A percentile compares a stretch with the other conserved stretches of the same genome.
These are phyloP conservation scores for Chrysina gloriosa DNA, from an alignment of 2,888 invertebrate species.

Conservation along the genomic window DNA sequence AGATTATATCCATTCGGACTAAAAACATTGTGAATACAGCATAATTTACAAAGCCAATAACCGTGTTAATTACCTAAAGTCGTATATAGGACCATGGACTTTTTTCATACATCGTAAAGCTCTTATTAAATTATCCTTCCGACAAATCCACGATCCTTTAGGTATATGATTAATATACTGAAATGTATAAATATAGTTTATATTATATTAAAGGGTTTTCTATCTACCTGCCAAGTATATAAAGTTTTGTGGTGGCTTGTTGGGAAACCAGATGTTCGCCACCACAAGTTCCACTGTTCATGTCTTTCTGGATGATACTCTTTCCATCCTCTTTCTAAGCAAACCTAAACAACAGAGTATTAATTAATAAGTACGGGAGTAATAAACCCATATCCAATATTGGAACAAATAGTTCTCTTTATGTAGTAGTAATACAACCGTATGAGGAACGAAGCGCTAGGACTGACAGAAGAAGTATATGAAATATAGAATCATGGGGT, in stretches of 20 bases:
- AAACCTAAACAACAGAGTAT: constrained; percentile 76
- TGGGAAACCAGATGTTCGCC: constrained; percentile 83
- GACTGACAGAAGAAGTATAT: too few relatives aligned
- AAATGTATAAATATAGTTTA: constrained; percentile 49
- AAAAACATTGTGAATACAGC: constrained; percentile 50
- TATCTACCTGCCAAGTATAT: constrained; percentile 76
- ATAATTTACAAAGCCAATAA: not conserved
- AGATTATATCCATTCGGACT: constrained; percentile 85
- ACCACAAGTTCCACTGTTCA: constrained; percentile 88
- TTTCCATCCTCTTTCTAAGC: constrained; percentile 83
- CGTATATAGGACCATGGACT: constrained; percentile 83
- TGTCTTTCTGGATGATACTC: constrained; percentile 75
- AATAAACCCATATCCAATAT: too few relatives aligned
- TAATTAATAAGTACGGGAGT: too few relatives aligned
- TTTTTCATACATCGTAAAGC: constrained; percentile 84
- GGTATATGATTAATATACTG: constrained; percentile 88
- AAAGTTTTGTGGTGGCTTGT: constrained; percentile 72
- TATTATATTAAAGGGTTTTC: not conserved
- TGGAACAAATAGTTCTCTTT: too few relatives aligned
- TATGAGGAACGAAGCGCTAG: too few relatives aligned
- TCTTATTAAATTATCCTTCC: constrained; percentile 84
- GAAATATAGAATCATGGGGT: too few relatives aligned
- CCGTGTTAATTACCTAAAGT: constrained; percentile 76
- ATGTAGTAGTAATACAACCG: too few relatives aligned
- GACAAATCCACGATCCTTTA: constrained; percentile 84